Base-by-base conservation (phyloP, 1,140 invertebrate genomes). In the Triops cancriformis region DNA sequence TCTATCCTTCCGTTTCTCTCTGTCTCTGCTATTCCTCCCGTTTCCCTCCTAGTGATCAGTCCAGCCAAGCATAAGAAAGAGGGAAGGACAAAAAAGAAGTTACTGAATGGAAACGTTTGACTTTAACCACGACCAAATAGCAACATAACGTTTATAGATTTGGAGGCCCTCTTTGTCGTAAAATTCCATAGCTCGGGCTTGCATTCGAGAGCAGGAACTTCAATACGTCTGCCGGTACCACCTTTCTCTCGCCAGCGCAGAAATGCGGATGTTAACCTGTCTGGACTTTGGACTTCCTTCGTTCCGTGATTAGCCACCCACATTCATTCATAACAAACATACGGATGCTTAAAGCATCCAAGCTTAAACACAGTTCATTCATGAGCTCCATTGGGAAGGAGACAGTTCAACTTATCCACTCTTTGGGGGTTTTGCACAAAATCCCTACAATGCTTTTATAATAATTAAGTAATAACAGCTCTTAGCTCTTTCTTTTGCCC, bases 51-150 rank as follows among this genome's bases (percentile, higher is more conserved):
- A 18, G 18, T 64, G 18, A 4, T 64, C 51, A 64, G 23, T 23
- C 23, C 37, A 31, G 10, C 31, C n/a, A 37, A 64, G 42, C 72
- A 77, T 78, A 77, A 31, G 28, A 73, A 27, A 41, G 37, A 73
- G 10, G 72, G 28, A 31, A 77, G 26, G 28, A 12, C 11, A 64
- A 77, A 51, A 43, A 41, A 27, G 28, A 75, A 74, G 31, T 64
- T 28, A 28, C 26, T 78, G 27, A 72, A 75, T 77, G 31, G 37
- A 26, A 64, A 75, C 31, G 18, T 78, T 27, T 75, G 31, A 51
- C 31, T 77, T 41, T 75, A 43, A 28, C 28, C 51, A 74, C 42
- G 72, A 73, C n/a, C 51, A 14, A 41, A n/a, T 78, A 37, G 27
- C 23, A 26, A 31, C 73, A n/a, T 78, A 27, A n/a, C 23, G 37